Evolutionary conservation across 2,888 invertebrate genomes (phyloP).

Genomic region (Tiliacea citrago): DNA sequence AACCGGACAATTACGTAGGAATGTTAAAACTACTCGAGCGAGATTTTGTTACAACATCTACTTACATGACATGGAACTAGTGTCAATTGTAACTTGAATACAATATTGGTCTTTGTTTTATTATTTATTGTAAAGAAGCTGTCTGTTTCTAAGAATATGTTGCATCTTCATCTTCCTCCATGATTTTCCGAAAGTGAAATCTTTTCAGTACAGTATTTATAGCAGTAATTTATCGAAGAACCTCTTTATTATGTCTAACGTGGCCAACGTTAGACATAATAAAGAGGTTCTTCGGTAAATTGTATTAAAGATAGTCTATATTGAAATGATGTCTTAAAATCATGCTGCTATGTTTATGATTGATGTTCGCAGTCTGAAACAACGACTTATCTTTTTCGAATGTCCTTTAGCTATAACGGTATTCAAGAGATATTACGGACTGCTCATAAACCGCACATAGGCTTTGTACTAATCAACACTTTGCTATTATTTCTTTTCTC

Average conservation of each 20-base stretch:
- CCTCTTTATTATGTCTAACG: no score
- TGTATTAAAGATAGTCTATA: neutral
- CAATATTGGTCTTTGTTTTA: slow-evolving; percentile 35
- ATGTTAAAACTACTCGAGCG: slow-evolving; percentile 49
- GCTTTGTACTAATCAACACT: neutral
- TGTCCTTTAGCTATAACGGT: neutral
- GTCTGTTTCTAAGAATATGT: neutral
- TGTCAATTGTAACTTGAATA: slow-evolving; percentile 39
- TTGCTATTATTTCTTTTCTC: neutral
- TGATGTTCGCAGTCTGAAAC: no score
- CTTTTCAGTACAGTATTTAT: no score
- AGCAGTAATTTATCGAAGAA: no score
- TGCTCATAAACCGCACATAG: neutral
- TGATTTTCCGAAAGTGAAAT: neutral
- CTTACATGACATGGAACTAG: slow-evolving; percentile 41
- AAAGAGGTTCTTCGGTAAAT: slow-evolving; percentile 1
- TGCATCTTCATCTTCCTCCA: neutral
- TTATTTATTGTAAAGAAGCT: slow-evolving; percentile 19
- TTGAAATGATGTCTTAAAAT: neutral
- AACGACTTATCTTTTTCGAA: neutral
- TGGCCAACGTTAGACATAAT: no score
- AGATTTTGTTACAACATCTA: slow-evolving; percentile 56
- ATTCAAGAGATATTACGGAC: neutral
- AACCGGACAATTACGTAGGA: slow-evolving; percentile 59
- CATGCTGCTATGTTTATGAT: neutral